phyloP scores from a whole-genome alignment of 37 sponge, comb jelly and placozoan species.

The Diacarnus erythraeanus region DNA sequence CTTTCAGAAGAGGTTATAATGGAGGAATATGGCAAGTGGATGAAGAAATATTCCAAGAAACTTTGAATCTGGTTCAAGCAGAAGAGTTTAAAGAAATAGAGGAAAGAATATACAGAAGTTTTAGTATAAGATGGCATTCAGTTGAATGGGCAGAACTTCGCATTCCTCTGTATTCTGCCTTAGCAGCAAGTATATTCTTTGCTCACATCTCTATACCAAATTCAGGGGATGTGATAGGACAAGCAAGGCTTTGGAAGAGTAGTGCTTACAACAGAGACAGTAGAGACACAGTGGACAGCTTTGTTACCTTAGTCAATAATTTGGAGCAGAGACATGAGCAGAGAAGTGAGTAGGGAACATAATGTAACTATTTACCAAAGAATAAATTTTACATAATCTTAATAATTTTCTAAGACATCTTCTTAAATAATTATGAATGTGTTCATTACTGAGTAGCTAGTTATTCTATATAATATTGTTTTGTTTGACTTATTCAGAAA shows the following conservation, averaged over 20 bases:
- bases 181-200: conserved; percentile 36
- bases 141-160: conserved; percentile 14
- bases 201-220: not conserved
- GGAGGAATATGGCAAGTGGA: conserved; percentile 55
- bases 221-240: conserved; percentile 10
- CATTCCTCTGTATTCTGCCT: conserved; percentile 19
- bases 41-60: conserved; percentile 16
- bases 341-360: no score
- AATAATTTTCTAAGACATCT: no score
- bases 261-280: conserved; percentile 1
- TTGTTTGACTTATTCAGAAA: no score
- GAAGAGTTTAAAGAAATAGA: not conserved
- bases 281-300: conserved; percentile 15
- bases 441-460: no score
- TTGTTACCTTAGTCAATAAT: not conserved
- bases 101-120: not conserved
- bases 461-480: no score
- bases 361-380: no score
- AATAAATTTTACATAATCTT: no score
- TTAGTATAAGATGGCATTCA: conserved; percentile 12
- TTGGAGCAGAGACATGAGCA: conserved; percentile 20
- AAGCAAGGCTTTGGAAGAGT: conserved; percentile 20
- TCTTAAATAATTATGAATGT: no score
- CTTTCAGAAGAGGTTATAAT: conserved; percentile 31
- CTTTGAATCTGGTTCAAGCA: not conserved